Evolutionary conservation across 2,888 invertebrate species (phyloP).

Genomic region (Cantharis nigra): DNA sequence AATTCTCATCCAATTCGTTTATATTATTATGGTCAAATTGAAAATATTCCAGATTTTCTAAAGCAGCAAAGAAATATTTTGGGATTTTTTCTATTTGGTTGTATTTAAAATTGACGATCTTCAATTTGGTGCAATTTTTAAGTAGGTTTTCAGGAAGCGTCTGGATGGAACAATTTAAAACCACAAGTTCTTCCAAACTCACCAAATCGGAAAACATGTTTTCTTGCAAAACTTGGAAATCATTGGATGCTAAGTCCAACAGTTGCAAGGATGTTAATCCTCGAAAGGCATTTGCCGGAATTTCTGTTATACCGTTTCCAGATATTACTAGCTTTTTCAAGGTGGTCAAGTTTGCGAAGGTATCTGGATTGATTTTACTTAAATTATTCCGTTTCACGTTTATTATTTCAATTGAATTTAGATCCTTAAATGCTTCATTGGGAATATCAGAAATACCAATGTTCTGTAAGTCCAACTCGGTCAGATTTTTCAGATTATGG

Average conservation of each 20-base stretch:
- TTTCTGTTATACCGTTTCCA: not conserved
- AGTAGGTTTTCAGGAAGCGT: not conserved
- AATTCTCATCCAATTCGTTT: not conserved
- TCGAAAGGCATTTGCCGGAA: not conserved
- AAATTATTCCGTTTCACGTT: not conserved
- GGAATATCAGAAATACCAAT: not conserved
- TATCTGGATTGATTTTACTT: not conserved
- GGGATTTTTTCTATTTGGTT: not conserved
- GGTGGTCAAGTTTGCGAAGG: not conserved
- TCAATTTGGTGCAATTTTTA: not conserved
- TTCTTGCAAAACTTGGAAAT: not conserved
- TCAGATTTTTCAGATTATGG: not conserved
- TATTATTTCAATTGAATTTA: not conserved
- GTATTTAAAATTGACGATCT: not conserved
- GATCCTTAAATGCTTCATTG: not conserved
- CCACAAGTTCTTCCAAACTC: not conserved
- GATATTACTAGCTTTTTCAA: not conserved
- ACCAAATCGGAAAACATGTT: not conserved
- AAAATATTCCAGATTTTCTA: not conserved
- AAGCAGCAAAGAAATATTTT: not conserved
- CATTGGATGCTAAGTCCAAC: not conserved
- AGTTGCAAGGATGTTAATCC: not conserved
- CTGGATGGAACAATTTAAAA: not conserved
- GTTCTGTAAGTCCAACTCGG: not conserved
- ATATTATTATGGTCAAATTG: not conserved